phyloP scores from a whole-genome alignment of 1,140 invertebrate genomes.

The Procambarus virginalis region DNA sequence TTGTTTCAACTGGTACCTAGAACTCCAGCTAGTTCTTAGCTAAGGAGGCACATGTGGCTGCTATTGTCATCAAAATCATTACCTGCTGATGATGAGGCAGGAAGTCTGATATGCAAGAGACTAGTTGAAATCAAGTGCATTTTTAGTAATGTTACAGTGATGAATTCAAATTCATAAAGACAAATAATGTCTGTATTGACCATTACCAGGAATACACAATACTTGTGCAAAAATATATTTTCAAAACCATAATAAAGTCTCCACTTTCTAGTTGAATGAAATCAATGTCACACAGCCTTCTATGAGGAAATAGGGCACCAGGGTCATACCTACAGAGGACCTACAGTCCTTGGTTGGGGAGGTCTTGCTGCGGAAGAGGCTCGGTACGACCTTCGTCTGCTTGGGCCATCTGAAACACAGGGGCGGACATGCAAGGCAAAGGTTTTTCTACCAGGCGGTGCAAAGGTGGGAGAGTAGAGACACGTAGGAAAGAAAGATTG shows the following conservation, averaged over 20 bases:
- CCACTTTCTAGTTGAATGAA: constrained; percentile 19
- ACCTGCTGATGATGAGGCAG: neutral
- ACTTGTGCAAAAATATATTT: neutral
- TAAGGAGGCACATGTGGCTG: neutral
- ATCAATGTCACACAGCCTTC: constrained; percentile 33
- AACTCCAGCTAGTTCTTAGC: neutral
- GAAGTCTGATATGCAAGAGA: too few species aligned
- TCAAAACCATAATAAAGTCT: neutral
- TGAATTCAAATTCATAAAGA: too few species aligned
- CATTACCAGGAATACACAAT: too few species aligned
- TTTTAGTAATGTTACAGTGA: neutral
- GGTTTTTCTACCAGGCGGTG: constrained; percentile 60
- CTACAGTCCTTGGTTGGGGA: constrained; percentile 68
- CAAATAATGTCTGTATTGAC: too few species aligned
- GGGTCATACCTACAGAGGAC: constrained; percentile 68
- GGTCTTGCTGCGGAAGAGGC: constrained; percentile 64
- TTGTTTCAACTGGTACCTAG: neutral
- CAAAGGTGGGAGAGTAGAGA: constrained; percentile 35
- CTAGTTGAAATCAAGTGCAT: neutral
- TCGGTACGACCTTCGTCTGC: constrained; percentile 54
- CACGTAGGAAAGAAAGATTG: constrained; percentile 8
- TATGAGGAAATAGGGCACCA: constrained; percentile 17
- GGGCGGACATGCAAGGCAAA: constrained; percentile 65
- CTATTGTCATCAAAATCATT: neutral
- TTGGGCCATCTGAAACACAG: constrained; percentile 67